Evolutionary conservation across 2,888 invertebrate species (phyloP).

Genomic region (Dicyrtomina minuta): DNA sequence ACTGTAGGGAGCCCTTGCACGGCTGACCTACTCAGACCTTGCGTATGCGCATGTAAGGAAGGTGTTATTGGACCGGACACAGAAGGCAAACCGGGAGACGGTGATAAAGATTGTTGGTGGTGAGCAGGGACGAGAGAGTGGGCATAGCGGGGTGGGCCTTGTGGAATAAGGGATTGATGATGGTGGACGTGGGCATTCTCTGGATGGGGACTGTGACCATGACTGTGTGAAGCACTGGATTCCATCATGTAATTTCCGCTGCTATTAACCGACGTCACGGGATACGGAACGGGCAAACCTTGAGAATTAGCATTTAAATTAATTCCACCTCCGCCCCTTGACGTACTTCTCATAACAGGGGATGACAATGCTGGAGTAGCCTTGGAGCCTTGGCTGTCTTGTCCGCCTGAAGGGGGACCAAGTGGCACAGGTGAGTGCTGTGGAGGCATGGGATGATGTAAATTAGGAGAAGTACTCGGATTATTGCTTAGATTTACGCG

Average conservation of each 20-base stretch:
- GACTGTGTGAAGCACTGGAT: constrained; percentile 32
- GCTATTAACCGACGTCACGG: constrained; percentile 17
- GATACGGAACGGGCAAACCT: constrained; percentile 9
- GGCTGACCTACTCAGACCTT: constrained; percentile 2
- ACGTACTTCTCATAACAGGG: constrained; percentile 18
- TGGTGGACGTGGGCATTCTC: constrained; percentile 32
- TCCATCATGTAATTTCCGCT: constrained; percentile 35
- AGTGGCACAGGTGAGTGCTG: not conserved
- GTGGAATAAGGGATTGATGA: constrained; percentile 4
- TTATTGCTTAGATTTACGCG: constrained; percentile 18
- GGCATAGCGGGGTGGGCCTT: constrained; percentile 35
- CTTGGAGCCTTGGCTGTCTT: not conserved
- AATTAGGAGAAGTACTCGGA: constrained; percentile 20
- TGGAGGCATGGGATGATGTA: constrained; percentile 5
- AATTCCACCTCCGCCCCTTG: constrained; percentile 20
- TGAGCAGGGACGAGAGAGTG: constrained; percentile 42
- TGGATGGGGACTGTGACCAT: constrained; percentile 26
- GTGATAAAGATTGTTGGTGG: constrained; percentile 29
- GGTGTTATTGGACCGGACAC: not conserved
- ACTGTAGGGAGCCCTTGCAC: constrained; percentile 27
- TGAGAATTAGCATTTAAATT: constrained; percentile 34
- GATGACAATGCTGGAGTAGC: constrained; percentile 9
- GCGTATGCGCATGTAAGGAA: constrained; percentile 19
- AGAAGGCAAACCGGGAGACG: constrained; percentile 28
- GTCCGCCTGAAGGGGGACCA: not conserved